Conservation (phyloP, 1,140 invertebrate species). For the Tetramorium alpestre region DNA sequence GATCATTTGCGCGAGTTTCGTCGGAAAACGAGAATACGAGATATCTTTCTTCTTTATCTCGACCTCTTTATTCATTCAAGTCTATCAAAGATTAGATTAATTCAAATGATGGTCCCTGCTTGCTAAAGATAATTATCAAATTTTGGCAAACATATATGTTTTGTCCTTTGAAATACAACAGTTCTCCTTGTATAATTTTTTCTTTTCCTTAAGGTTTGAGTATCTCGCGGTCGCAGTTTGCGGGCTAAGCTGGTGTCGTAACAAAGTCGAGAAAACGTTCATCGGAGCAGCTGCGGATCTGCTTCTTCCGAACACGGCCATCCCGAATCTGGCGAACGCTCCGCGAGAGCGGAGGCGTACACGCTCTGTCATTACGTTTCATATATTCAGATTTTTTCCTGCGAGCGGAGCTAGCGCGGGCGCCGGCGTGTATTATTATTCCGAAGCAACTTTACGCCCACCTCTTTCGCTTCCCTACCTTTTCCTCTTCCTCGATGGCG, state of each 20-base stretch:
- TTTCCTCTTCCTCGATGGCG: constrained; percentile 42
- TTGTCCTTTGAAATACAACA: neutral
- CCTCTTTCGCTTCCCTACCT: constrained; percentile 62
- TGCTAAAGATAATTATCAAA: neutral
- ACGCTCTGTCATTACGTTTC: constrained; percentile 84
- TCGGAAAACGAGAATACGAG: neutral
- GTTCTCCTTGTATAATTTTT: neutral
- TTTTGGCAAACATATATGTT: neutral
- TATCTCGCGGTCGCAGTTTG: neutral
- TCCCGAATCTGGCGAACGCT: constrained; percentile 41
- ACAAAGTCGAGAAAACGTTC: constrained; percentile 3
- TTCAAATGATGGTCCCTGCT: neutral
- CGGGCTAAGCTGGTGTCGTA: neutral
- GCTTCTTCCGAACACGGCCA: constrained; percentile 8
- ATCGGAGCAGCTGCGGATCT: neutral
- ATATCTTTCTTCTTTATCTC: neutral
- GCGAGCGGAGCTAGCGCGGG: constrained; percentile 73
- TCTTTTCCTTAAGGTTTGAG: neutral
- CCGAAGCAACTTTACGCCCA: constrained; percentile 84
- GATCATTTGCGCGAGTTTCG: neutral
- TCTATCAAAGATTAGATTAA: neutral
- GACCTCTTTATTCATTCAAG: neutral
- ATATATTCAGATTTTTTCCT: constrained; percentile 86
- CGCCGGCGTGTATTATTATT: constrained; percentile 85
- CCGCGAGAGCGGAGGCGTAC: constrained; percentile 74